phyloP scores from a whole-genome alignment of 2,888 invertebrate genomes.

The Temnothorax unifasciatus region DNA sequence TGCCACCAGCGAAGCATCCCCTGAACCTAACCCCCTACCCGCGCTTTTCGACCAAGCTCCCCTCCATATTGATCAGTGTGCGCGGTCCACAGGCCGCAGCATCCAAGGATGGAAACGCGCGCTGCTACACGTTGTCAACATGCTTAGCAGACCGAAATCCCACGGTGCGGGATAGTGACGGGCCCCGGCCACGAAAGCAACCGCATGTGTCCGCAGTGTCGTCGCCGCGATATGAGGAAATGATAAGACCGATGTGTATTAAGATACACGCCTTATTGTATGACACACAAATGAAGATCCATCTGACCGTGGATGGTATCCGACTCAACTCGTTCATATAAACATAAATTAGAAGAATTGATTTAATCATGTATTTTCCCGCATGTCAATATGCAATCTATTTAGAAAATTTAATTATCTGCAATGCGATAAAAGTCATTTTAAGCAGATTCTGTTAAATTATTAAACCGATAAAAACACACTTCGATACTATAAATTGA shows the following conservation, averaged over 20 bases:
- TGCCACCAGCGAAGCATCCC: constrained; percentile 47
- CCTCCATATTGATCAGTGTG: constrained; percentile 82
- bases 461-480: not conserved
- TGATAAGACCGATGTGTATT: constrained; percentile 6
- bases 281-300: not conserved
- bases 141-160: constrained; percentile 67
- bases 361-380: not conserved
- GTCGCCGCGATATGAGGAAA: not conserved
- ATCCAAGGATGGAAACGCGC: constrained; percentile 65
- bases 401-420: not conserved
- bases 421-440: not conserved
- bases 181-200: constrained; percentile 9
- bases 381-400: not conserved
- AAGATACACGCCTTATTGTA: not conserved
- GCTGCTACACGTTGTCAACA: constrained; percentile 70
- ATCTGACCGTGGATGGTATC: not conserved
- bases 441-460: constrained; percentile 15
- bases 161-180: constrained; percentile 15
- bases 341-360: not conserved
- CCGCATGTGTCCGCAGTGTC: constrained; percentile 25
- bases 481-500: not conserved
- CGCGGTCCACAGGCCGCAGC: constrained; percentile 73
- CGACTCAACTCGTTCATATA: not conserved
- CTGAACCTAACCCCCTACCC: constrained; percentile 64
- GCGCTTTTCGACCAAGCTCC: constrained; percentile 68